These are phyloP conservation scores for Junonia oenone DNA, from an alignment of 2,888 invertebrate species.

Conservation along the genomic window DNA sequence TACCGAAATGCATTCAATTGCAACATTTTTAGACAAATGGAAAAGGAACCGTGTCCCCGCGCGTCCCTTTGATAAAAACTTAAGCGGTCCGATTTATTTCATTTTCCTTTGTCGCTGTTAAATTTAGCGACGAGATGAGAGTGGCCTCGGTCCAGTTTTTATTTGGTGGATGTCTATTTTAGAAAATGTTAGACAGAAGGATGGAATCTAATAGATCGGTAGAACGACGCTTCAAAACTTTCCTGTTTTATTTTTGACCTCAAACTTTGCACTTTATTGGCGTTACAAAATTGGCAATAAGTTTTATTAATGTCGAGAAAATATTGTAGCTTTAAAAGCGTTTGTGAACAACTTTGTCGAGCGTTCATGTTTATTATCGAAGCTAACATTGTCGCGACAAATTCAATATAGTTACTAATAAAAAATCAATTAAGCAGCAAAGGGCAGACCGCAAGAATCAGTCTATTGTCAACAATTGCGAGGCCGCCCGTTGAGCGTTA, in stretches of 20 bases:
- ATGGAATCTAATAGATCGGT: constrained; percentile 3
- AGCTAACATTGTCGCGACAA: background rate
- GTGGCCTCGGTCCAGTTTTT: constrained; percentile 29
- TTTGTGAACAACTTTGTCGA: background rate
- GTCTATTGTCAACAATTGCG: constrained; percentile 28
- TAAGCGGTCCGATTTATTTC: constrained; percentile 43
- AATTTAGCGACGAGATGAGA: constrained; percentile 32
- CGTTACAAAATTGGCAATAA: background rate
- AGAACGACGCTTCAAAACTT: background rate
- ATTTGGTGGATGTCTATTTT: constrained; percentile 12
- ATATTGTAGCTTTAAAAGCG: no score
- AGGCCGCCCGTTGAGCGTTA: constrained; percentile 14
- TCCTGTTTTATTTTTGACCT: background rate
- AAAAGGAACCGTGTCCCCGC: constrained; percentile 42
- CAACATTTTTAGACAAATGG: constrained; percentile 59
- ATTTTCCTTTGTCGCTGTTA: constrained; percentile 38
- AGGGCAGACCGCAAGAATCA: constrained; percentile 7
- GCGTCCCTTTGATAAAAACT: constrained; percentile 43
- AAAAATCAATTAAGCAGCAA: background rate
- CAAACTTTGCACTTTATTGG: background rate
- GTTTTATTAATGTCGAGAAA: background rate
- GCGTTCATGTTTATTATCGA: background rate
- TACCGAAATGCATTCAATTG: constrained; percentile 70
- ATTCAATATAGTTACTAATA: background rate
- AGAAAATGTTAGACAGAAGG: constrained; percentile 2